Evolutionary conservation across 2,888 invertebrate genomes (phyloP), one percentile per base, ranked within the genome.

Genomic region (Spisula subtruncata): DNA sequence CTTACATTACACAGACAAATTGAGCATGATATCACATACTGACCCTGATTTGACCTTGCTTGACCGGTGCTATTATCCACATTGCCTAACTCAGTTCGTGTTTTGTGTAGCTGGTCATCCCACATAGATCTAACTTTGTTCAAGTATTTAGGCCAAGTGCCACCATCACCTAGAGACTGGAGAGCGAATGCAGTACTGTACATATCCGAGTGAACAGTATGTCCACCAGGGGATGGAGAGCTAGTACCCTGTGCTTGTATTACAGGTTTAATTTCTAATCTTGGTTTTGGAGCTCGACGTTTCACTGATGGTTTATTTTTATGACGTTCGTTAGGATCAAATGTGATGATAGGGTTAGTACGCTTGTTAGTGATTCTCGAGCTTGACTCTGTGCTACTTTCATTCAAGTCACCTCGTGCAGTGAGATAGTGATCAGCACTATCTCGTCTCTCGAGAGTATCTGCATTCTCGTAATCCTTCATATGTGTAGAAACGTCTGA

Each of bases 171-270:
- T 41, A 96, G 95, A 12, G 96, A 95, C 86, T 96, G 96, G 18
- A 96, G 94, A 46, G 96, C 96, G 93, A 96, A 96, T 83, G 95
- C 95, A 20, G 96, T 96, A 93, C 94, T 95, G 94, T 96, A 96
- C 87, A 96, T 94, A 88, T 96, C 96, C 12, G 95, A 94, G 90
- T 96, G 96, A 46, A 96, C 94, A 90, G 95, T 95, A 85, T 94
- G 94, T 32, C 94, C 92, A 20, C 93, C 93, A 46, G 94, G 92
- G 14, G 86, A 82, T 8, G n/a, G 32, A 20, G 85, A 84, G 81
- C 75, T 86, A 16, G 14, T 29, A 41, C 32, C 35, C 35, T 80
- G 54, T 56, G 35, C 48, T 25, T 83, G 56, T 29, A n/a, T n/a
- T n/a, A 32, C 54, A 25, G 89, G 86, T 16, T 71, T 51, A 32